A percentile compares a stretch with the other conserved stretches of the same genome.
phyloP scores from a whole-genome alignment of 2,797 vertebrate genomes.

The Antennarius maculatus region DNA sequence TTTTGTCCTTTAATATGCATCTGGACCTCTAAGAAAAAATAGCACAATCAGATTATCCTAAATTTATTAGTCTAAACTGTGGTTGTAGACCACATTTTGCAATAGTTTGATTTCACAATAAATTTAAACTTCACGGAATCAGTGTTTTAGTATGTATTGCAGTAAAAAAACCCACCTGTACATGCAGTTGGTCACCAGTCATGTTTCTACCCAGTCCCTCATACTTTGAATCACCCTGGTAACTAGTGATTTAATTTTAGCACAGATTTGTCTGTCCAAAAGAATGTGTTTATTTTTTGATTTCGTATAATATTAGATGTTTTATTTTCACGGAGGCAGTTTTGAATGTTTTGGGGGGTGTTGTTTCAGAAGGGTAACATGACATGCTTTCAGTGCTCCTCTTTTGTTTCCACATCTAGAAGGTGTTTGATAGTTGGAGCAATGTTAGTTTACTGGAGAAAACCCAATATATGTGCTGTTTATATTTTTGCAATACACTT shows the following conservation, averaged over 20 bases:
- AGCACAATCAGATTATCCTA: background rate
- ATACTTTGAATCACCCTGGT: background rate
- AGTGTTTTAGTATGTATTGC: background rate
- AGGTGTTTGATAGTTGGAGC: background rate
- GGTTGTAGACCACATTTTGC: background rate
- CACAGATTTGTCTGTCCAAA: background rate
- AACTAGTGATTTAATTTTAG: background rate
- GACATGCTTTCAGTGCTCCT: background rate
- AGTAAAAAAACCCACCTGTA: constrained; percentile 3
- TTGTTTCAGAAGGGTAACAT: background rate
- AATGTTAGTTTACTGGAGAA: too few species aligned
- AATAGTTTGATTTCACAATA: background rate
- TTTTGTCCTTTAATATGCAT: background rate
- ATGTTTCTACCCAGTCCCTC: background rate
- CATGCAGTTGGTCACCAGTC: constrained; percentile 5
- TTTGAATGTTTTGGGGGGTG: background rate
- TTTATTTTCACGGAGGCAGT: background rate
- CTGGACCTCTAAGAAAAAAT: background rate
- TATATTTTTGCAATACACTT: background rate
- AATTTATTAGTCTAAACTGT: background rate
- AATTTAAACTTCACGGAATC: too few species aligned
- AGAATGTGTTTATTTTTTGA: background rate
- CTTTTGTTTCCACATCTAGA: constrained; percentile 2
- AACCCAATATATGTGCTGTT: too few species aligned
- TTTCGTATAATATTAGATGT: background rate